Conservation (phyloP, 2,113 vertebrate species). For the Podarcis muralis region DNA sequence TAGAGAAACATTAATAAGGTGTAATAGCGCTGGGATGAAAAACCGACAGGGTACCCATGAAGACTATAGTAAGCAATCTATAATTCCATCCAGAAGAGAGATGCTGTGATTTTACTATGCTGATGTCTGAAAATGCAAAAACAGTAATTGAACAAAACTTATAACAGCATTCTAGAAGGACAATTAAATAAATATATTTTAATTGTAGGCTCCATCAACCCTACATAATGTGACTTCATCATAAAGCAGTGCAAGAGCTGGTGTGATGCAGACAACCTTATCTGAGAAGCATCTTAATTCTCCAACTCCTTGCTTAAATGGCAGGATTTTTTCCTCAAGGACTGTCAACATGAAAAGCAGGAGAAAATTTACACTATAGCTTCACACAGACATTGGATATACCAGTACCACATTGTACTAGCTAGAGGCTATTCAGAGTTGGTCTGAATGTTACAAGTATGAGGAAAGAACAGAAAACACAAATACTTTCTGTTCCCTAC, state of each 20-base stretch:
- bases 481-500: neutral
- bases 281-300: neutral
- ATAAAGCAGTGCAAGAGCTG: neutral
- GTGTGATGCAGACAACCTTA: neutral
- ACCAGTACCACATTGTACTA: neutral
- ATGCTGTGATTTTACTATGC: slow-evolving; percentile 25
- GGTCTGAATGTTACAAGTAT: neutral
- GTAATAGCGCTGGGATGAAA: neutral
- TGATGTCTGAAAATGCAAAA: slow-evolving; percentile 1
- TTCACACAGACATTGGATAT: neutral
- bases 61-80: slow-evolving; percentile 53
- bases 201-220: neutral
- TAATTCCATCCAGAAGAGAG: slow-evolving; percentile 47
- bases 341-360: neutral
- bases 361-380: neutral
- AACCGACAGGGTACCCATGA: neutral
- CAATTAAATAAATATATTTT: neutral
- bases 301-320: neutral
- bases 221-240: neutral
- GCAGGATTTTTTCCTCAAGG: neutral
- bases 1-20: neutral
- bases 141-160: slow-evolving; percentile 21
- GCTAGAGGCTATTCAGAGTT: neutral
- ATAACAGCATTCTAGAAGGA: slow-evolving; percentile 21
- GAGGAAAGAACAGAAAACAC: neutral